These are phyloP conservation scores for Pseudopipra pipra DNA, from an alignment of 2,113 vertebrate species.

Conservation along the genomic window DNA sequence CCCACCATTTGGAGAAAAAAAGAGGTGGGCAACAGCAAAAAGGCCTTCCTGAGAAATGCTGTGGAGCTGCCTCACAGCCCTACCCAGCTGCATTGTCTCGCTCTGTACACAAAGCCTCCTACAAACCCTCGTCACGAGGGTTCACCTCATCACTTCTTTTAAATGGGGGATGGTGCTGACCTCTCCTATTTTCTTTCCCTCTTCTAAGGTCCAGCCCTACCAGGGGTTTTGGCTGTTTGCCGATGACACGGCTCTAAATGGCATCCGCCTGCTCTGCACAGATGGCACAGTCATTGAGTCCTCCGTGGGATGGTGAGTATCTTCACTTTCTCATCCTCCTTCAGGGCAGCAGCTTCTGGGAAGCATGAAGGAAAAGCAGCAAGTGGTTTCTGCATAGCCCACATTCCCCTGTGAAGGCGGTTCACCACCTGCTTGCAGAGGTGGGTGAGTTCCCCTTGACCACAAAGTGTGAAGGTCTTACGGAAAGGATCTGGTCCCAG, in stretches of 20 bases:
- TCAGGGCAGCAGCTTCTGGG: background rate
- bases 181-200: background rate
- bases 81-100: background rate
- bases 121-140: background rate
- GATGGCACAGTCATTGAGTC: background rate
- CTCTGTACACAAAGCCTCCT: background rate
- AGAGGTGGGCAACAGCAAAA: background rate
- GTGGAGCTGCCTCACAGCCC: background rate
- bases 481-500: background rate
- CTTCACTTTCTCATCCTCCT: accelerated
- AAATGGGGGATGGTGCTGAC: background rate
- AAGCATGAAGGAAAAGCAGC: background rate
- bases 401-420: background rate
- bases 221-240: slow-evolving; percentile 24
- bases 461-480: background rate
- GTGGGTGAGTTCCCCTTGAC: background rate
- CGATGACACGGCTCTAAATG: background rate
- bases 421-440: background rate
- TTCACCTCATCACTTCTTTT: background rate
- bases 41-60: background rate
- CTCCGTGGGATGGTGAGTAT: background rate
- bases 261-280: background rate
- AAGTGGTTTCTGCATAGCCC: background rate
- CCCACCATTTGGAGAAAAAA: background rate
- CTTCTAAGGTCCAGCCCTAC: background rate